Percentiles rank a stretch among this genome's conserved stretches.
These are phyloP conservation scores for Palythoa heliodiscus DNA, from an alignment of 92 coral and sea anemone species.

Conservation along the genomic window DNA sequence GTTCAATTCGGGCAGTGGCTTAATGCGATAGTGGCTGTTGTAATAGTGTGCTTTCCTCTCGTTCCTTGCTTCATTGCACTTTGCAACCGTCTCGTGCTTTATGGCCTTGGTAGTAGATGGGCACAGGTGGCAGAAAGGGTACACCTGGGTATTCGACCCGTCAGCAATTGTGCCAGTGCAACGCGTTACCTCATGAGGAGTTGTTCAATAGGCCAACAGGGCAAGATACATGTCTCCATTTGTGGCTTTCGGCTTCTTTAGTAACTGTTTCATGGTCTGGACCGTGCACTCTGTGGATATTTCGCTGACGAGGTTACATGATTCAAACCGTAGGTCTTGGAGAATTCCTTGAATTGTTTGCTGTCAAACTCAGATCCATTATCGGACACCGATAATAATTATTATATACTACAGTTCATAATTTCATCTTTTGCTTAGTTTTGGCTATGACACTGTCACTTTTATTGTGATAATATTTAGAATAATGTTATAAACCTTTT, in stretches of 20 bases:
- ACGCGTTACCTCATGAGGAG: conserved; percentile 45
- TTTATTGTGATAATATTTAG: too few species aligned
- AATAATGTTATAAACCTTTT: too few species aligned
- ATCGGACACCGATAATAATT: too few species aligned
- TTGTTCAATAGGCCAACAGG: conserved; percentile 42
- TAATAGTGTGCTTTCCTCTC: conserved; percentile 14
- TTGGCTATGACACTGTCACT: too few species aligned
- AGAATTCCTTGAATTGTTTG: too few species aligned
- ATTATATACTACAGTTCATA: too few species aligned
- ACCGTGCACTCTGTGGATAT: conserved; percentile 26
- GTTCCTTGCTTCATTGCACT: background rate
- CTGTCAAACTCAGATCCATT: too few species aligned
- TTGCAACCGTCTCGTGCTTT: conserved; percentile 10
- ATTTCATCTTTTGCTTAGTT: too few species aligned
- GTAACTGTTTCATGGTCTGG: conserved; percentile 19
- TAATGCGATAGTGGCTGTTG: conserved; percentile 8
- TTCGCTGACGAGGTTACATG: conserved; percentile 44
- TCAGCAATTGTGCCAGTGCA: conserved; percentile 30
- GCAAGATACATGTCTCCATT: conserved; percentile 40
- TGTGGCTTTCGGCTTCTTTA: conserved; percentile 22
- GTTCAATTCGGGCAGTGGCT: conserved; percentile 22
- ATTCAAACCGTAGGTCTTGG: background rate
- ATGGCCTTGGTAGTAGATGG: conserved; percentile 18
- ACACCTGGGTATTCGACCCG: conserved; percentile 13
- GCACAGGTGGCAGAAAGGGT: conserved; percentile 20